Base-by-base conservation (phyloP, 2,888 invertebrate species). In the Branchipolynoe longqiensis region DNA sequence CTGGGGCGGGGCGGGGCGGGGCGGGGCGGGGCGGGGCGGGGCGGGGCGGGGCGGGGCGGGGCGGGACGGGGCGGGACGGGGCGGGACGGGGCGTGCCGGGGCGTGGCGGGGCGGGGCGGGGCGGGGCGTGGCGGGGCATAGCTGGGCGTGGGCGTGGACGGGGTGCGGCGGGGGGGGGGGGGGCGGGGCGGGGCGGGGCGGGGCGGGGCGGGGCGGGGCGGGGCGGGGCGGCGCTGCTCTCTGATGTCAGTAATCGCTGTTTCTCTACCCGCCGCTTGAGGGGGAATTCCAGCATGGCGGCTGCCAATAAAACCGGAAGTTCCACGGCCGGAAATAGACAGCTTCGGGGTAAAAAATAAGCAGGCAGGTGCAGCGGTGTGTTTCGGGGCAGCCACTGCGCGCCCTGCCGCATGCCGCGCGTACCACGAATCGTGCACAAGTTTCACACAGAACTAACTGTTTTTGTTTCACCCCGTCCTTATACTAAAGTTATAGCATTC, bases 231-330 rank as follows among this genome's bases (percentile, higher is more conserved):
- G 22, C 58, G 12, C 18, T 38, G 36, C 38, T 69, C 6, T 69
- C 69, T 69, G 22, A 36, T 69, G 69, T 69, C 38, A 38, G 38
- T 62, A 62, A 62, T 62, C 62, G 33, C 28, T 31, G 62, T 62
- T 25, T 33, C 6, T 69, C 36, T 22, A 22, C 18, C 3, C 69
- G 14, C 69, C 69, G n/a, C 36, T 3, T 6, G 33, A 36, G 18
- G 12, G 36, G 36, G 38, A 69, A 69, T 38, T 69, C 69, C 69
- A 69, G 38, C 69, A 69, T 69, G 69, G 69, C 69, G 69, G 38
- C 33, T 69, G 69, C 69, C 36, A 69, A 69, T 69, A 69, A 69
- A 69, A 36, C 36, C 69, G 69, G 69, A 69, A 69, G 69, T 38
- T 38, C 8, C 6, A n/a, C 36, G 12, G 6, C 69, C 69, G 38